Percentiles rank a stretch among this genome's conserved stretches.
Evolutionary conservation across 1,140 invertebrate species (phyloP).

Genomic region (Bombus difficillimus): DNA sequence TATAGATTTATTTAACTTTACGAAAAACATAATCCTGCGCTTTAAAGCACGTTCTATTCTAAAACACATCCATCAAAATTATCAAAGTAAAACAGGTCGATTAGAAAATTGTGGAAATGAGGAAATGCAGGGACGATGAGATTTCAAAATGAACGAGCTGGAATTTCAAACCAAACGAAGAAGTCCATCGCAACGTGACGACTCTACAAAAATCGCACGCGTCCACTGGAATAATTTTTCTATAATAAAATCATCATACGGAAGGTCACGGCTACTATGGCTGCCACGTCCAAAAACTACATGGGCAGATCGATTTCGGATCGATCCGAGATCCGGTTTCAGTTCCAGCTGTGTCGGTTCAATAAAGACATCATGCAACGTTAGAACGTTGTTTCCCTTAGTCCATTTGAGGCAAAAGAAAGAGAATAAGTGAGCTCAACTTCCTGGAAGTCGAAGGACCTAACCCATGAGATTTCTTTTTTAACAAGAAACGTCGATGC

Average conservation of each 20-base stretch:
- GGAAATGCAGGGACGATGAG: background rate
- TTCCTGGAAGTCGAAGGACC: constrained; percentile 4
- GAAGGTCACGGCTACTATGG: too few relatives aligned
- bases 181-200: too few relatives aligned
- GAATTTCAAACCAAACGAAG: background rate
- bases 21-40: too few relatives aligned
- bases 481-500: background rate
- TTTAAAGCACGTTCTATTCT: too few relatives aligned
- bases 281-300: background rate
- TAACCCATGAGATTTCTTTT: background rate
- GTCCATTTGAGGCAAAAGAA: background rate
- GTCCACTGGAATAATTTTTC: background rate
- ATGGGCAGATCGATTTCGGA: constrained; percentile 10
- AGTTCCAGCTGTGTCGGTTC: background rate
- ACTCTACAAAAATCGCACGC: background rate
- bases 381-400: background rate
- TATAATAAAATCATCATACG: background rate
- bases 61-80: too few relatives aligned
- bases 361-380: constrained; percentile 26
- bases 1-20: too few relatives aligned
- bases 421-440: background rate
- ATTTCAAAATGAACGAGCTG: too few relatives aligned
- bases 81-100: too few relatives aligned
- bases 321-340: constrained; percentile 7
- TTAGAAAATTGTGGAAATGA: background rate